Evolutionary conservation across 92 coral and sea anemone species (phyloP).

Genomic region (Parazoanthus atlanticus): DNA sequence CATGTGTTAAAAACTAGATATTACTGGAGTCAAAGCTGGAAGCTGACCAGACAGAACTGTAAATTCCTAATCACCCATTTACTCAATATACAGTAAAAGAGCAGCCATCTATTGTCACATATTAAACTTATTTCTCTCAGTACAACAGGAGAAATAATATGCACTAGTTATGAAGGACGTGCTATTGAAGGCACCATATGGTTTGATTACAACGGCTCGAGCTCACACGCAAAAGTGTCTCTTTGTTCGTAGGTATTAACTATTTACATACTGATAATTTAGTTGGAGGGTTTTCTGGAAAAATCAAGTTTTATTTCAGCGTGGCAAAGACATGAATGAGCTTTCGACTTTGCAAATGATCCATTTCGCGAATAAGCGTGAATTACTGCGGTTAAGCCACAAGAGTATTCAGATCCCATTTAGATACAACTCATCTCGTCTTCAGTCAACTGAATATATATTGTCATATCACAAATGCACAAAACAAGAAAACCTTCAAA

Average conservation of each 20-base stretch:
- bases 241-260: background rate
- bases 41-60: background rate
- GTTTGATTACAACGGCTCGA: background rate
- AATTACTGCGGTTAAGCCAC: constrained; percentile 36
- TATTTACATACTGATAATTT: background rate
- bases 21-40: background rate
- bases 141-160: constrained; percentile 1
- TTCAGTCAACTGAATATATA: constrained; percentile 1
- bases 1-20: background rate
- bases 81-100: background rate
- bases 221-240: constrained; percentile 10
- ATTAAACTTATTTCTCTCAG: constrained; percentile 1
- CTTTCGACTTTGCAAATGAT: background rate
- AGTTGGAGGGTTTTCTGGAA: background rate
- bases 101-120: background rate
- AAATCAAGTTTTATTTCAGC: background rate
- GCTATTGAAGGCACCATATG: constrained; percentile 10
- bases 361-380: constrained; percentile 7
- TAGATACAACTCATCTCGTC: constrained; percentile 11
- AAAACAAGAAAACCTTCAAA: constrained; percentile 11
- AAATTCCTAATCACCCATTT: background rate
- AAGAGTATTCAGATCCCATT: constrained; percentile 35
- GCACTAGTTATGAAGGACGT: background rate
- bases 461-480: background rate
- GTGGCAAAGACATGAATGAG: background rate